Conservation (phyloP, 2,888 invertebrate species). For the Dichetophora obliterata region DNA sequence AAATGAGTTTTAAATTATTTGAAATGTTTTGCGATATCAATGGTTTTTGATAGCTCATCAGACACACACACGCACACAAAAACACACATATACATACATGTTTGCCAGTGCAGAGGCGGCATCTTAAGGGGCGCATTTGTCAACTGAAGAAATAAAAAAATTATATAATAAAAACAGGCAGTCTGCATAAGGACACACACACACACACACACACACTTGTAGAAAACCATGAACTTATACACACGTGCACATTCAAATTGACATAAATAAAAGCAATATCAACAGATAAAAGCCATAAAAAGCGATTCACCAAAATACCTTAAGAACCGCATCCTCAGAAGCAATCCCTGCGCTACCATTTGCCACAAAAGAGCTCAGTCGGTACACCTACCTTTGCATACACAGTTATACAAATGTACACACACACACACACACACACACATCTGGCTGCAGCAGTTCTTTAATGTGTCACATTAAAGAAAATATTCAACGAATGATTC, state of each 20-base stretch:
- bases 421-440: neutral
- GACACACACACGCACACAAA: constrained; percentile 4
- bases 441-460: neutral
- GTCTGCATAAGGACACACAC: no score
- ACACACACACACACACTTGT: neutral
- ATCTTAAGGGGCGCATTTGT: no score
- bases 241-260: neutral
- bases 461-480: constrained; percentile 15
- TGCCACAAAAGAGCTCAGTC: no score
- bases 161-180: no score
- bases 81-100: neutral
- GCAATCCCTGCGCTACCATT: no score
- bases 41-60: neutral
- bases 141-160: no score
- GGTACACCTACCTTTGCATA: no score
- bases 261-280: constrained; percentile 15
- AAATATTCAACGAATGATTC: neutral
- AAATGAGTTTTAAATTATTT: constrained; percentile 41
- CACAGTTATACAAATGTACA: neutral
- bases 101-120: neutral
- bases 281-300: constrained; percentile 2
- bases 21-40: constrained; percentile 35
- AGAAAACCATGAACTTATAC: neutral
- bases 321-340: no score
- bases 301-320: neutral